These are phyloP conservation scores for Clarias laeviceps DNA, from an alignment of 2,797 vertebrate genomes.

Conservation along the genomic window DNA sequence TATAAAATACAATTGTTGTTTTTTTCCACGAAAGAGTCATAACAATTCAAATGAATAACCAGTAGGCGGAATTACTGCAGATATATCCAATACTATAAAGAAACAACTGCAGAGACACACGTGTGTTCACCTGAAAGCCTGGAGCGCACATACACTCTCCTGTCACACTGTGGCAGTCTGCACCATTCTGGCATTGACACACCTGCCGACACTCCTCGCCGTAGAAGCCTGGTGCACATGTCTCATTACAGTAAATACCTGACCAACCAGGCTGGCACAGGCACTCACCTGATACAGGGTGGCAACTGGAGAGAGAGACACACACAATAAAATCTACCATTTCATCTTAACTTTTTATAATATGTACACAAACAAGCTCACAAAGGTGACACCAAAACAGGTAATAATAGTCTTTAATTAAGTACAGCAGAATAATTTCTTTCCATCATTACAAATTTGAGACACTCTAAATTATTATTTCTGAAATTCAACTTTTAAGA, in stretches of 20 bases:
- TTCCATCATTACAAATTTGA: not conserved
- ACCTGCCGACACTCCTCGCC: conserved; percentile 89
- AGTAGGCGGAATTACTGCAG: not conserved
- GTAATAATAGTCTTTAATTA: not conserved
- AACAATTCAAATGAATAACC: not conserved
- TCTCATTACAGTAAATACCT: conserved; percentile 95
- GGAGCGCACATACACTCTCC: conserved; percentile 92
- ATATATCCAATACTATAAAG: no score
- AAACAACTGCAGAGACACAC: no score
- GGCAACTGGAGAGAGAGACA: conserved; percentile 83
- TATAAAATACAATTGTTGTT: not conserved
- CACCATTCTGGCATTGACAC: conserved; percentile 93
- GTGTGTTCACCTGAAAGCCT: conserved; percentile 85
- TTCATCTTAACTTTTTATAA: conserved; percentile 1
- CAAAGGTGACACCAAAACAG: not conserved
- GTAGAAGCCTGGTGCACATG: conserved; percentile 88
- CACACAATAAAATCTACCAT: not conserved
- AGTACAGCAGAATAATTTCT: not conserved
- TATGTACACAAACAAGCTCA: not conserved
- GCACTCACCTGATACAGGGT: conserved; percentile 96
- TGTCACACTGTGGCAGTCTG: conserved; percentile 90
- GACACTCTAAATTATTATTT: not conserved
- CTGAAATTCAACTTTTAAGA: not conserved
- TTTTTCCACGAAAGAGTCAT: not conserved
- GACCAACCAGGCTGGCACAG: conserved; percentile 89